Base-by-base conservation (phyloP, 2,888 invertebrate species). In the Argyresthia albistria region DNA sequence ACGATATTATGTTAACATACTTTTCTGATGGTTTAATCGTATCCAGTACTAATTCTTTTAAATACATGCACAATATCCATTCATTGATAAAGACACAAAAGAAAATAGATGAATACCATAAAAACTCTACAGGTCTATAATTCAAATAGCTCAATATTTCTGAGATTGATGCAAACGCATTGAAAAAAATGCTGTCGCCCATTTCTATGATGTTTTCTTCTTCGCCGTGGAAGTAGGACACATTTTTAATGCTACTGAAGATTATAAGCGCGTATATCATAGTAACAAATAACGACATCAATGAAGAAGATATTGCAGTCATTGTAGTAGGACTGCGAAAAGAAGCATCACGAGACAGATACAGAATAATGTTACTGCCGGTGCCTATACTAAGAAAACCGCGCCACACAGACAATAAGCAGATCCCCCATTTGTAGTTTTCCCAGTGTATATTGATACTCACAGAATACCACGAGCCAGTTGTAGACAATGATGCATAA, bases 251-350 rank as follows among this genome's bases (percentile, higher is more conserved):
- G 11, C 79, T 82, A 53, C 72, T 75, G 56, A 70, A 82, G 4
- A 70, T 58, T 53, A 82, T 71, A 12, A 82, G 63, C 16, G 71
- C 61, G 9, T 74, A 63, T 55, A 76, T 60, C 10, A 73, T 43
- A 37, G 70, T 64, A 35, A 72, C 52, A 54, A 74, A 70, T 45
- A 70, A 52, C 9, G 79, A 66, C 59, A 73, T 69, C 51, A 79
- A 60, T 35, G 76, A 58, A 4, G 66, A 59, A n/a, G 70, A 67
- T 53, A 83, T 69, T 15, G 81, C 65, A 36, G 78, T 79, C 76
- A 81, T 84, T 14, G 75, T 78, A 1, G 82, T 78, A 35, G 81
- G 80, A 59, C 84, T 83, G 10, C 86, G 76, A 57, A 86, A 84
- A 1, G 76, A 60, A 9, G 69, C 71, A 49, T 80, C 76, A 1